Evolutionary conservation across 2,797 vertebrate species (phyloP).

Genomic region (Kryptolebias ocellatus): DNA sequence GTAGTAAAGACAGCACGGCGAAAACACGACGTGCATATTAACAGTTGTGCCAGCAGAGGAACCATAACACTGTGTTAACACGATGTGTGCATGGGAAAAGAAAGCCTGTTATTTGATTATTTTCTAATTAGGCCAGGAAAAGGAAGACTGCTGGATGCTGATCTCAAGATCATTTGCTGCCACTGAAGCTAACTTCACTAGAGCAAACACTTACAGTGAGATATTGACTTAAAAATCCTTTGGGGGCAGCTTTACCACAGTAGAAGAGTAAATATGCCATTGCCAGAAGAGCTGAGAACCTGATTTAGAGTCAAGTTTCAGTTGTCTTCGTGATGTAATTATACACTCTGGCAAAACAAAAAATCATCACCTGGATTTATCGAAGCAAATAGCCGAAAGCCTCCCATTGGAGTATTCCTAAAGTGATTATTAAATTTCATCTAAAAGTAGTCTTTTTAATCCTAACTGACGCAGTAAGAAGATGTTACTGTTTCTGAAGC

Average conservation of each 20-base stretch:
- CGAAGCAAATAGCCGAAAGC: not conserved
- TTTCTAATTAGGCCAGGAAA: conserved; percentile 71
- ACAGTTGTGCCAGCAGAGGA: conserved; percentile 49
- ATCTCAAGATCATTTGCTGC: conserved; percentile 63
- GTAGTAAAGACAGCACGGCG: conserved; percentile 44
- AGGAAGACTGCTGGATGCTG: conserved; percentile 37
- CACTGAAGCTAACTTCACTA: conserved; percentile 55
- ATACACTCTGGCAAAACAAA: not conserved
- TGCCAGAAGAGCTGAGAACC: conserved; percentile 61
- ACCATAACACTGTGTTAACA: conserved; percentile 56
- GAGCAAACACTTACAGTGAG: conserved; percentile 45
- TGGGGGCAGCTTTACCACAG: conserved; percentile 30
- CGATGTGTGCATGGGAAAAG: conserved; percentile 61
- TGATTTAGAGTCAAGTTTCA: conserved; percentile 42
- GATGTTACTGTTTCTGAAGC: too few species aligned
- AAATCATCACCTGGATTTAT: conserved; percentile 11
- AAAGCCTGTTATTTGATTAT: conserved; percentile 60
- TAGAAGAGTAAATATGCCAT: conserved; percentile 55
- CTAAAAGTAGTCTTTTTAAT: not conserved
- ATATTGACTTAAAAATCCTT: conserved; percentile 59
- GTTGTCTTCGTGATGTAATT: conserved; percentile 51
- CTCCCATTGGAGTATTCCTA: not conserved
- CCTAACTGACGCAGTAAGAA: too few species aligned
- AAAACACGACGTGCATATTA: conserved; percentile 49
- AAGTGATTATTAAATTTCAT: not conserved